Conservation (phyloP, 2,797 vertebrate genomes). For the Cuniculus paca region DNA sequence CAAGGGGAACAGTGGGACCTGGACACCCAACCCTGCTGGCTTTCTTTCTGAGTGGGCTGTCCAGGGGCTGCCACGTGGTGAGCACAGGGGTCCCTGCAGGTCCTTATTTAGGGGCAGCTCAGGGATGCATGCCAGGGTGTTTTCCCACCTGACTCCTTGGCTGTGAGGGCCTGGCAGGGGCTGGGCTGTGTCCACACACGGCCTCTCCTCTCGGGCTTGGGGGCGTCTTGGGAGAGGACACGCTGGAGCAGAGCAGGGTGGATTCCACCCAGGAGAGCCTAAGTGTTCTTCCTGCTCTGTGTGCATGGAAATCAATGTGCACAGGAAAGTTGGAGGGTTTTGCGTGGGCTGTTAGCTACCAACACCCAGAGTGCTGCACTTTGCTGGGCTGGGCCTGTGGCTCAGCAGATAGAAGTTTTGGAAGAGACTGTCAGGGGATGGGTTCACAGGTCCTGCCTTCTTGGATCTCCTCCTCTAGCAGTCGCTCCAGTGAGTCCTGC, state of each 20-base stretch:
- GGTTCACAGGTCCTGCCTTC: background rate
- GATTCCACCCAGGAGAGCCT: rapidly evolving
- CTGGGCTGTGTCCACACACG: background rate
- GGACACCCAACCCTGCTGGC: background rate
- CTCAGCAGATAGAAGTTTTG: background rate
- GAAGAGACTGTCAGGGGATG: background rate
- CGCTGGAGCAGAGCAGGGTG: rapidly evolving
- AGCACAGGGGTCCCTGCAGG: background rate
- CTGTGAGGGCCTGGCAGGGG: rapidly evolving
- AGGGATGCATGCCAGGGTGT: rapidly evolving
- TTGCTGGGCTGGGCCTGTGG: no score
- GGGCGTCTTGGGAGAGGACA: background rate
- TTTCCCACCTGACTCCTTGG: rapidly evolving
- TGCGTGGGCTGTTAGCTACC: background rate
- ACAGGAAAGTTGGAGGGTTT: rapidly evolving
- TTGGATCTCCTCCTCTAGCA: background rate
- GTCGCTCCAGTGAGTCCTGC: no score
- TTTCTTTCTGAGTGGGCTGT: rapidly evolving
- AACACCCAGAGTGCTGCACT: background rate
- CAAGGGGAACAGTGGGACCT: rapidly evolving
- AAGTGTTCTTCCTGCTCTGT: rapidly evolving
- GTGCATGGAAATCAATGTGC: rapidly evolving
- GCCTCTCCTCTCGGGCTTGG: background rate
- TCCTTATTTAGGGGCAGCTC: background rate
- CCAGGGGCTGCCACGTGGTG: background rate